These are phyloP conservation scores for Hylaeus volcanicus DNA, from an alignment of 1,140 invertebrate species.

Conservation along the genomic window DNA sequence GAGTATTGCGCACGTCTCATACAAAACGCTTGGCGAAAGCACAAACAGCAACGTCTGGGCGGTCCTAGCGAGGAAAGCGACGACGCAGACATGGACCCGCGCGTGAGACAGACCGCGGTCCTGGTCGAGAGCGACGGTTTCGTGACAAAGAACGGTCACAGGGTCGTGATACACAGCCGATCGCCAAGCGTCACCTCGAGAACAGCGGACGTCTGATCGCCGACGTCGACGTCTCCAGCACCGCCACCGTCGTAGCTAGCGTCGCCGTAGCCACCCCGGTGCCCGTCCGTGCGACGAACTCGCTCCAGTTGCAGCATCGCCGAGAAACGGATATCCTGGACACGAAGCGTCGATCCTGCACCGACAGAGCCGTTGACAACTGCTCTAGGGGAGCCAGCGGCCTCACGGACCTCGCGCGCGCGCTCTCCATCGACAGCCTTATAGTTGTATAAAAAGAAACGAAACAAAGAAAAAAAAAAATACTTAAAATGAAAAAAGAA, in stretches of 20 bases:
- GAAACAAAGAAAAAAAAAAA: not conserved
- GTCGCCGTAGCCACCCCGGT: constrained; percentile 26
- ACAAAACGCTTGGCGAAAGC: constrained; percentile 95
- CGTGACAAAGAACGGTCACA: constrained; percentile 91
- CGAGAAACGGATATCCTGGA: constrained; percentile 10
- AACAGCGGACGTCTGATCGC: constrained; percentile 90
- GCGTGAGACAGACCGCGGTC: constrained; percentile 87
- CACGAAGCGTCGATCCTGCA: constrained; percentile 12
- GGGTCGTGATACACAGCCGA: constrained; percentile 92
- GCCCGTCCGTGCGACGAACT: constrained; percentile 36
- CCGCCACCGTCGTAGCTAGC: constrained; percentile 30
- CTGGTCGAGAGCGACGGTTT: constrained; percentile 90
- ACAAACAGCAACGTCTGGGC: constrained; percentile 86
- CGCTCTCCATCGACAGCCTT: constrained; percentile 73
- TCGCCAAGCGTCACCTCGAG: constrained; percentile 90
- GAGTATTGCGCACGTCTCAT: constrained; percentile 97
- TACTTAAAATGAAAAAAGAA: not conserved
- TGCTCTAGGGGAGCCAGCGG: constrained; percentile 49
- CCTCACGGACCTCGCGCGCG: constrained; percentile 54
- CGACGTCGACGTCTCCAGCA: constrained; percentile 78
- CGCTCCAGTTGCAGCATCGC: constrained; percentile 18
- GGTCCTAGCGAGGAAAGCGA: constrained; percentile 80
- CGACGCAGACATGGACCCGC: constrained; percentile 76
- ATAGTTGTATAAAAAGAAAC: constrained; percentile 72
- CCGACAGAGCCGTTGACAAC: constrained; percentile 32